Conservation (phyloP, 2,888 invertebrate genomes). For the Alloscopus bannaensis region DNA sequence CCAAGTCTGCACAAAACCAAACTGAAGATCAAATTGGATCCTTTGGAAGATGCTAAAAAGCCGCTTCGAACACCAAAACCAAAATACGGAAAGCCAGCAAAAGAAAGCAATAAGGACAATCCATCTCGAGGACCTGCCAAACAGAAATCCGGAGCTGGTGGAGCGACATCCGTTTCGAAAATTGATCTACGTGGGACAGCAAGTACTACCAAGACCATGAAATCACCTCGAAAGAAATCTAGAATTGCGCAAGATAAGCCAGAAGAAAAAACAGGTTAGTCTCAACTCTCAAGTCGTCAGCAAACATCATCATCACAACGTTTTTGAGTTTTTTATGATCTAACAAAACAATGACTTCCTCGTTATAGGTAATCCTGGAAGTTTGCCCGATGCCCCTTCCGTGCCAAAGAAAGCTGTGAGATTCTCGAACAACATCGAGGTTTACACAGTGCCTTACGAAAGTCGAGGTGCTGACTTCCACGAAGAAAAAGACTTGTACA, state of each 20-base stretch:
- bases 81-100: conserved; percentile 12
- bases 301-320: not conserved
- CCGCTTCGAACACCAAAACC: conserved; percentile 5
- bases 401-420: conserved; percentile 26
- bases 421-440: conserved; percentile 50
- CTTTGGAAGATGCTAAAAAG: conserved; percentile 1
- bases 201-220: not conserved
- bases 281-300: not conserved
- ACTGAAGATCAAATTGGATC: not conserved
- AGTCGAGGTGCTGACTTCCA: conserved; percentile 59
- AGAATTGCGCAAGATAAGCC: not conserved
- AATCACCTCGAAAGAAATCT: conserved; percentile 24
- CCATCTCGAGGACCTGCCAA: not conserved
- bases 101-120: conserved; percentile 1
- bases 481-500: not conserved
- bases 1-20: conserved; percentile 10
- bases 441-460: conserved; percentile 64
- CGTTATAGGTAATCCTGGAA: not conserved
- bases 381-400: not conserved
- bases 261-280: not conserved
- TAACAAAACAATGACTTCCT: not conserved
- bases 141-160: not conserved
- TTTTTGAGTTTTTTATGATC: not conserved
- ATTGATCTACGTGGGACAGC: not conserved
- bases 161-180: not conserved